phyloP scores from a whole-genome alignment of 2,888 invertebrate species.

The Blastobasis lacticolella region DNA sequence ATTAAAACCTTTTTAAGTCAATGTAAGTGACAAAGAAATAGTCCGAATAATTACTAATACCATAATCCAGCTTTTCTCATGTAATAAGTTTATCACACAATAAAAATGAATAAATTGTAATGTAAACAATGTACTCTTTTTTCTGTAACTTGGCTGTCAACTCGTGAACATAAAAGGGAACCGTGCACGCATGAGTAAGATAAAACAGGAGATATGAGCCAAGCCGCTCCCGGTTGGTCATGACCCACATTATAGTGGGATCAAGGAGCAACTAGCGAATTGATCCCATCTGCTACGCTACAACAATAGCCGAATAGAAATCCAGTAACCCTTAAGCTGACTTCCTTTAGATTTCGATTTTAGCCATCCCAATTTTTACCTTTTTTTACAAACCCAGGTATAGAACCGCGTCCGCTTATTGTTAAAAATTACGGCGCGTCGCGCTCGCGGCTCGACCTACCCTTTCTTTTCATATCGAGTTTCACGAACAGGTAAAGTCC shows the following conservation, averaged over 20 bases:
- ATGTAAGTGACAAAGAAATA: too few relatives aligned
- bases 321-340: slow-evolving; percentile 60
- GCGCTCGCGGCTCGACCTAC: slow-evolving; percentile 58
- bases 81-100: too few relatives aligned
- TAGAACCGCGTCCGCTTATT: slow-evolving; percentile 27
- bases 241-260: slow-evolving; percentile 57
- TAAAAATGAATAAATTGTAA: too few relatives aligned
- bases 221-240: slow-evolving; percentile 15
- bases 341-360: slow-evolving; percentile 62
- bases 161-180: too few relatives aligned
- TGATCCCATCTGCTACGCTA: slow-evolving; percentile 46
- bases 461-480: slow-evolving; percentile 68
- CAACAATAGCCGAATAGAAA: slow-evolving; percentile 44
- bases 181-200: too few relatives aligned
- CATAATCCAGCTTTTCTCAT: too few relatives aligned
- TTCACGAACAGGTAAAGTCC: slow-evolving; percentile 70
- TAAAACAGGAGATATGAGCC: too few relatives aligned
- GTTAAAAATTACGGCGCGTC: slow-evolving; percentile 48
- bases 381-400: slow-evolving; percentile 48
- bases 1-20: too few relatives aligned
- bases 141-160: too few relatives aligned
- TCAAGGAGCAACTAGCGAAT: slow-evolving; percentile 54
- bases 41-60: too few relatives aligned
- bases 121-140: too few relatives aligned
- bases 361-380: slow-evolving; percentile 47